Conservation (phyloP, 2,113 vertebrate species). For the Phaethornis superciliosus region DNA sequence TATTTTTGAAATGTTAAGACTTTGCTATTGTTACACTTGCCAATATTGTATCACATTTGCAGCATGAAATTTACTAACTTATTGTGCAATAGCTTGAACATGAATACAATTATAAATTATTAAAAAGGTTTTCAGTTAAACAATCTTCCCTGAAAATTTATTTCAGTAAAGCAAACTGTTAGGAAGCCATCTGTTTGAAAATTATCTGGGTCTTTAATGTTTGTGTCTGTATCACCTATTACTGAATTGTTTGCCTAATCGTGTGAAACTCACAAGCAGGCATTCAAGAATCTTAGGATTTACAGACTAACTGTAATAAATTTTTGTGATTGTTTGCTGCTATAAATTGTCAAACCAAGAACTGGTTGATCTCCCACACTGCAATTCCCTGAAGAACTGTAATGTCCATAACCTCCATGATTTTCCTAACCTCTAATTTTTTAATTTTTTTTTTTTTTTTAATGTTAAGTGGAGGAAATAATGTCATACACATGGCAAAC, state of each 20-base stretch:
- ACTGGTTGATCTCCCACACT: neutral
- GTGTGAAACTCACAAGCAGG: neutral
- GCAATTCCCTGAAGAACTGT: neutral
- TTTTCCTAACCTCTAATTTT: neutral
- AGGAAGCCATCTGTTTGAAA: conserved; percentile 5
- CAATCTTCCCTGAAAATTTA: neutral
- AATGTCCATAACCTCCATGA: neutral
- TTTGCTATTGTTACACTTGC: neutral
- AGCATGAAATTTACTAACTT: neutral
- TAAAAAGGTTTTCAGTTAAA: neutral
- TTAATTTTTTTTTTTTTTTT: neutral
- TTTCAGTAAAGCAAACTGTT: neutral
- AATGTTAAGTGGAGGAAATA: neutral
- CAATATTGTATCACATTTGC: conserved; percentile 3
- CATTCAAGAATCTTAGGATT: neutral
- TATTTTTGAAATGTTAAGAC: conserved; percentile 14
- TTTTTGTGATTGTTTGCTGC: neutral
- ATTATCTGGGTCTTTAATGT: neutral
- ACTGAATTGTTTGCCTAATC: neutral
- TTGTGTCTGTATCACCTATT: neutral
- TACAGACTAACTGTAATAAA: neutral
- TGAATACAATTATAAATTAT: neutral
- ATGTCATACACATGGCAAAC: neutral
- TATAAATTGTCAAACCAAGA: neutral
- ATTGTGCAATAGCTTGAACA: neutral